Evolutionary conservation across 2,888 invertebrate genomes (phyloP).

Genomic region (Dexiosoma caninum): DNA sequence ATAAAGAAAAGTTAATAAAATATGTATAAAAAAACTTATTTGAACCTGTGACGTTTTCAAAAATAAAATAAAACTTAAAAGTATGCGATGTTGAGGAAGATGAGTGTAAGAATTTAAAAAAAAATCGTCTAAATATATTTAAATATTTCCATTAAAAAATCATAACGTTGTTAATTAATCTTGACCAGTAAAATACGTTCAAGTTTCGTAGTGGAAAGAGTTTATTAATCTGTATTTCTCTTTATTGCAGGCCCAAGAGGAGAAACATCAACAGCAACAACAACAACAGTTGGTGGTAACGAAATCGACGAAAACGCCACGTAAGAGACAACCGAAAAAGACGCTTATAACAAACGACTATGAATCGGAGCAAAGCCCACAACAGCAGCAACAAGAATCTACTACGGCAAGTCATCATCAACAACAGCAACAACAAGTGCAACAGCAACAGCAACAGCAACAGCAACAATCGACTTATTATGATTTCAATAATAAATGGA

Average conservation of each 20-base stretch:
- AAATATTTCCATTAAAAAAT: conserved; percentile 38
- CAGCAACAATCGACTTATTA: conserved; percentile 81
- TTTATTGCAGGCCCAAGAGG: conserved; percentile 72
- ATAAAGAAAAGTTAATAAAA: conserved; percentile 37
- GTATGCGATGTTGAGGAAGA: conserved; percentile 69
- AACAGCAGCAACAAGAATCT: conserved; percentile 66
- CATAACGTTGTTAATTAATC: not conserved
- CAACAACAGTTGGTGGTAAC: conserved; percentile 66
- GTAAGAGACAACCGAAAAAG: conserved; percentile 77
- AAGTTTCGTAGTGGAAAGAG: not conserved
- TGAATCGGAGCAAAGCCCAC: conserved; percentile 72
- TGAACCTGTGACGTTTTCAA: conserved; percentile 75
- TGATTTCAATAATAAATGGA: conserved; percentile 91
- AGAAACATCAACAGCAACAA: conserved; percentile 60
- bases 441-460: conserved; percentile 67
- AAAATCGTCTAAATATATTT: conserved; percentile 48
- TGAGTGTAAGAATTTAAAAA: conserved; percentile 66
- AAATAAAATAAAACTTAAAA: conserved; percentile 57
- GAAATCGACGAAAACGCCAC: conserved; percentile 75
- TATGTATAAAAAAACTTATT: conserved; percentile 63
- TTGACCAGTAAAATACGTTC: conserved; percentile 15
- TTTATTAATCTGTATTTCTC: conserved; percentile 46
- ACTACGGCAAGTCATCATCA: conserved; percentile 70
- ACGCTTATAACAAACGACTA: conserved; percentile 74
- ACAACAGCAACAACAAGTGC: conserved; percentile 72